Percentiles rank a stretch among this genome's conserved stretches.
phyloP scores from a whole-genome alignment of 2,113 vertebrate genomes.

The Scolopax mira region DNA sequence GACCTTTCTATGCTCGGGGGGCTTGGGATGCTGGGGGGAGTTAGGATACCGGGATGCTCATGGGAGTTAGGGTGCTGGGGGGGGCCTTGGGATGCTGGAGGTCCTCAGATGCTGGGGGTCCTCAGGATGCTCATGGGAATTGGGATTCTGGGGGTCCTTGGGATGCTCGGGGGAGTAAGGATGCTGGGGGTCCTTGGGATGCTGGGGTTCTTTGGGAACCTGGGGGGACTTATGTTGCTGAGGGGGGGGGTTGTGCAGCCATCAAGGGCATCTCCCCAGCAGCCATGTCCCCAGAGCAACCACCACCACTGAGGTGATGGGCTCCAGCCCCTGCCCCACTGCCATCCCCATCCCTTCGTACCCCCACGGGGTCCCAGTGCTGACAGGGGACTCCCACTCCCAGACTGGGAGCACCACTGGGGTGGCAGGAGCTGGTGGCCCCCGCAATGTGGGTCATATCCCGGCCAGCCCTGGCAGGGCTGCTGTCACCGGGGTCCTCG shows the following conservation, averaged over 20 bases:
- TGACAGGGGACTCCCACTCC: background rate
- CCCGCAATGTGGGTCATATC: accelerated
- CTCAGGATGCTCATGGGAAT: too few relatives aligned
- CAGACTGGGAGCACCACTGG: background rate
- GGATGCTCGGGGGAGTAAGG: too few relatives aligned
- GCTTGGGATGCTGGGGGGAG: too few relatives aligned
- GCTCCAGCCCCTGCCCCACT: background rate
- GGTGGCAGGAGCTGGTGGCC: background rate
- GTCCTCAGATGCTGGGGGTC: too few relatives aligned
- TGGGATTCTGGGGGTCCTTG: too few relatives aligned
- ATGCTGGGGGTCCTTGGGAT: too few relatives aligned
- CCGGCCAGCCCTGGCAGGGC: background rate
- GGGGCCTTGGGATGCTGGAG: too few relatives aligned
- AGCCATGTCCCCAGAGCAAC: background rate
- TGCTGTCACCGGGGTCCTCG: accelerated
- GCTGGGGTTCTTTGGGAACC: too few relatives aligned
- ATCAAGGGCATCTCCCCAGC: background rate
- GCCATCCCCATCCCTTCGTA: accelerated
- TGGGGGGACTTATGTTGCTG: too few relatives aligned
- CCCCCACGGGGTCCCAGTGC: background rate
- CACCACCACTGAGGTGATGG: background rate
- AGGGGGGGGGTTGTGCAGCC: background rate
- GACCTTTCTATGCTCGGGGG: too few relatives aligned
- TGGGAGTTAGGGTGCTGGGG: too few relatives aligned
- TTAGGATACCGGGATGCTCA: too few relatives aligned